Evolutionary conservation across 2,113 vertebrate species (phyloP), one percentile per base, ranked within the genome.

Genomic region (Nothoprocta pentlandii): DNA sequence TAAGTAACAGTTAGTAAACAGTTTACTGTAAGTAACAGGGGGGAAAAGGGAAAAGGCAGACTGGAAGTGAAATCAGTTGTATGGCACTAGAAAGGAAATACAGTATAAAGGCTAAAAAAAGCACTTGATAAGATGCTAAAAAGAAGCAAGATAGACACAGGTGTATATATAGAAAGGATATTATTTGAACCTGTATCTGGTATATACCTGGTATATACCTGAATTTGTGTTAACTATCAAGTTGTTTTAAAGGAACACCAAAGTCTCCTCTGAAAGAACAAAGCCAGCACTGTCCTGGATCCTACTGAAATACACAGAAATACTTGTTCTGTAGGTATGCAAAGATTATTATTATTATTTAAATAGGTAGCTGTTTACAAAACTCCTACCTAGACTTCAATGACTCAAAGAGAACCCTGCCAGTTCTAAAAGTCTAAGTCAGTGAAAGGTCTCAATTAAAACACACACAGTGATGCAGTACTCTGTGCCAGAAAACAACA

Each of bases 31-130:
- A n/a, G 21, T 49, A 69, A 74, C 9, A 6, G 69, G 19, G 36
- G 25, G 26, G 41, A 41, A 42, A 67, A 2, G 1, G 14, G 10
- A 2, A 71, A 75, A 87, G 5, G 14, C 0, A 1, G 20, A 66
- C 25, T 58, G 34, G 6, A 59, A 15, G 6, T 22, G 13, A 87
- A 67, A 61, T 22, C 2, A 56, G 16, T 3, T 5, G 3, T 22
- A 64, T 22, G 10, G 19, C 21, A 75, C 89, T 0, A 63, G 42
- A 94, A 87, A n/a, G 5, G 7, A 59, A 22, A 46, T 41, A 46
- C 12, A 25, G 34, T 75, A 59, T 17, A 76, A 46, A 21, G 2
- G 25, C 0, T 71, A 47, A 25, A 13, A 21, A 73, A 17, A 64
- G 69, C 84, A 70, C 17, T 66, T 22, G 7, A 4, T 51, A 19